A percentile compares a stretch with the other conserved stretches of the same genome.
These are phyloP conservation scores for Crenichthys baileyi DNA, from an alignment of 2,797 vertebrate genomes.

Conservation along the genomic window DNA sequence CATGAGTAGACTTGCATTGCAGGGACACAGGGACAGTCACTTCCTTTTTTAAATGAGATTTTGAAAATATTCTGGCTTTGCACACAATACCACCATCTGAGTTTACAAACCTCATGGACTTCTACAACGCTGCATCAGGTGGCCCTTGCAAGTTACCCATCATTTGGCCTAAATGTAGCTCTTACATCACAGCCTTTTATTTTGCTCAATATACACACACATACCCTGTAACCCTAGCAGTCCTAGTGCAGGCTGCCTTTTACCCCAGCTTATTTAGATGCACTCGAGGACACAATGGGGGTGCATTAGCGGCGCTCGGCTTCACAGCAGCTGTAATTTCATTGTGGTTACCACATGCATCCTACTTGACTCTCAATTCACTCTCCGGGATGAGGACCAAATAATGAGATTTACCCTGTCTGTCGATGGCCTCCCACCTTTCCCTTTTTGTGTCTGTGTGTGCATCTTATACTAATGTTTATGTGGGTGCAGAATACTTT, in stretches of 20 bases:
- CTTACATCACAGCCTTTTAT: constrained; percentile 63
- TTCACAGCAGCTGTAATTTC: constrained; percentile 84
- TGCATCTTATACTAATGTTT: constrained; percentile 39
- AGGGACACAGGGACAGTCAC: constrained; percentile 36
- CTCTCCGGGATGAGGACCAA: constrained; percentile 84
- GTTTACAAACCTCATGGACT: constrained; percentile 16
- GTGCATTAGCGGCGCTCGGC: constrained; percentile 81
- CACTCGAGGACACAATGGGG: constrained; percentile 85
- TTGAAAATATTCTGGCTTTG: constrained; percentile 34
- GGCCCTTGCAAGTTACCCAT: constrained; percentile 67
- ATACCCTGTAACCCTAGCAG: constrained; percentile 60
- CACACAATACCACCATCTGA: constrained; percentile 40
- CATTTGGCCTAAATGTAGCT: constrained; percentile 74
- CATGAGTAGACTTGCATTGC: constrained; percentile 33
- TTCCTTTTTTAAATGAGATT: constrained; percentile 16
- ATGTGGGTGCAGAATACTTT: constrained; percentile 11
- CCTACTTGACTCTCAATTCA: constrained; percentile 88
- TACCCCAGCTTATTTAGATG: constrained; percentile 86
- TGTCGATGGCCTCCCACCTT: constrained; percentile 63
- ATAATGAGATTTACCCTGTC: constrained; percentile 85
- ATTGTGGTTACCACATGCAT: constrained; percentile 86
- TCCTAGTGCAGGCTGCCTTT: constrained; percentile 70
- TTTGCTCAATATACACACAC: constrained; percentile 50
- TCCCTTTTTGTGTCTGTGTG: constrained; percentile 7
- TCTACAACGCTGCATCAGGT: constrained; percentile 69